Base-by-base conservation (phyloP, 1,140 invertebrate species). In the Trichonephila inaurata region DNA sequence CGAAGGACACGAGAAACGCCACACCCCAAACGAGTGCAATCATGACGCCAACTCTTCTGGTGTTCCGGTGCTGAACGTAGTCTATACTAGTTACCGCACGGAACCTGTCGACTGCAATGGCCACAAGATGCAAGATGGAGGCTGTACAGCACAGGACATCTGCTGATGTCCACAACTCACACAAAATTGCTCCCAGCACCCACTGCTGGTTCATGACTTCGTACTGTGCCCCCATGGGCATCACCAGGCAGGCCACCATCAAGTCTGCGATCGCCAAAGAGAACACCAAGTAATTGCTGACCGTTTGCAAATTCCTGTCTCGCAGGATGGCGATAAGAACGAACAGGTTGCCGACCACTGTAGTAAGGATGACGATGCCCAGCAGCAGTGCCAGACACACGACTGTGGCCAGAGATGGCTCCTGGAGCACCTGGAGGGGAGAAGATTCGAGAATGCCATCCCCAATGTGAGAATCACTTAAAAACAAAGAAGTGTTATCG, bases 1-100 rank as follows among this genome's bases (percentile, higher is more conserved):
- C 98, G 72, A 99, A 97, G 94, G 98, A 98, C 18, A 99, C 98
- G 6, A 98, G 95, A 95, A 98, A 97, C n/a, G 98, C 97, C 0
- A 98, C 97, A 10, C 97, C 95, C 98, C 98, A 99, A 8, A 99
- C 98, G n/a, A 98, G 96, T 62, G 97, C 97, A 89, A 99, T 98
- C 98, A 99, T 98, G 44, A 97, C 97, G 94, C 98, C 97, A 95
- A 99, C 99, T 91, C 98, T 96, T 91, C 95, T 95, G 81, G 97
- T 97, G 95, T 98, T 98, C 95, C 98, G 96, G 95, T 98, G 97
- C 96, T 98, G 98, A 95, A 98, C 98, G 96, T 99, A 99, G 96
- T 99, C 98, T 92, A 99, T 97, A 95, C 98, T 97, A 72, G 98
- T 99, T 94, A 99, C 98, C 89, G 98, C 98, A 98, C 98, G 99